Evolutionary conservation across 2,888 invertebrate species (phyloP), one percentile per base, ranked within the genome.

Genomic region (Lottia gigantea): DNA sequence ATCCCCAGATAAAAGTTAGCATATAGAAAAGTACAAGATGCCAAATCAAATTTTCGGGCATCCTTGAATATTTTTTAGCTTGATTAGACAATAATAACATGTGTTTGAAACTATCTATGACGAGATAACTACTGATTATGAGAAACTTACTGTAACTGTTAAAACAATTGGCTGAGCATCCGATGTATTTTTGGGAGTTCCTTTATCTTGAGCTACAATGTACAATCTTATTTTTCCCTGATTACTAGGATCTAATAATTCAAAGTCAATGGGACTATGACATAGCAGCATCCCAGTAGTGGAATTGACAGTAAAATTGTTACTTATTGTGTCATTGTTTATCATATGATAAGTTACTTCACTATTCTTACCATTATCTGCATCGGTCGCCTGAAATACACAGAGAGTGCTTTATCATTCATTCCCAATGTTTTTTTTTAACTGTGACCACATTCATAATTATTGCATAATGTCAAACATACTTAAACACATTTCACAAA

Each of bases 251-350:
- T 71, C 74, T 49, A 85, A 70, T 15, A 68, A 45, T 69, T 87
- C 86, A 71, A 79, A 86, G 75, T 87, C 82, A 26, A 87, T 75
- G 3, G 80, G 78, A 8, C 73, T 68, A 16, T 61, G 69, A 16
- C 85, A 77, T 11, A 71, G 74, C 3, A 88, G 72, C 65, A 80
- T 77, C 8, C 95, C 95, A 0, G 92, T 92, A 0, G 91, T 89
- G 64, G 91, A 89, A 79, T 94, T 92, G 8, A 95, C 91, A 68
- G 90, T 85, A 78, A 93, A 92, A 74, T 83, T 83, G 45, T 71
- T 68, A 11, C 70, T 16, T 1, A 70, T 14, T 12, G 61, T n/a
- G 19, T 23, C 64, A 4, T 65, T 61, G 6, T 26, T 16, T 15
- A 16, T 14, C 1, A 62, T 14, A 14, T 31, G 62, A 64, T 73